phyloP scores from a whole-genome alignment of 2,888 invertebrate species.

The Sarcophaga rosellei region DNA sequence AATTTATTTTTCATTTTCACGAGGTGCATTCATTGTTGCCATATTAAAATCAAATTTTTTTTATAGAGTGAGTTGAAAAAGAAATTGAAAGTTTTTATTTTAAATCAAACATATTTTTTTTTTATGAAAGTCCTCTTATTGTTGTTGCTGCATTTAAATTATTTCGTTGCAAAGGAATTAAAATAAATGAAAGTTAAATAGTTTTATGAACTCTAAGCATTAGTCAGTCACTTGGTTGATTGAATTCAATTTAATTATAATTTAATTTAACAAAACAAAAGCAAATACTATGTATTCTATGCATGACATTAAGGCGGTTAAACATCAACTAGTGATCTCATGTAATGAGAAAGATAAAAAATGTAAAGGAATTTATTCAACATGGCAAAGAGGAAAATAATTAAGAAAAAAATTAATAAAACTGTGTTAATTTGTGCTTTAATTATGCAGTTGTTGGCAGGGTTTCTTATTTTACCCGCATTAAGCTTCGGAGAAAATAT shows the following conservation, averaged over 20 bases:
- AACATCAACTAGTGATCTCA: no score
- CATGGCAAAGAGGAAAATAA: no score
- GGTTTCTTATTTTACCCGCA: no score
- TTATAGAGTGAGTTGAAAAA: background rate
- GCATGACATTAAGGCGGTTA: no score
- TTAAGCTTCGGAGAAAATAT: no score
- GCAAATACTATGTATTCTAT: background rate
- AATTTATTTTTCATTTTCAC: background rate
- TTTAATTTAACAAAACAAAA: background rate
- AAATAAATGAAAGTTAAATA: background rate
- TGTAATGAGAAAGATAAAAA: no score
- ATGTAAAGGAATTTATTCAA: no score
- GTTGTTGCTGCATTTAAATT: background rate
- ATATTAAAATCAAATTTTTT: background rate
- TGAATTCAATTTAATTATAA: background rate
- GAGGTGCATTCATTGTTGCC: background rate
- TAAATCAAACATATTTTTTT: background rate
- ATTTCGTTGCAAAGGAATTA: background rate
- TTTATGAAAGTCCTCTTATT: background rate
- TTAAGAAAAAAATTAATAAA: no score
- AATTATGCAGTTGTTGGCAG: no score
- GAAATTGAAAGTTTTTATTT: background rate
- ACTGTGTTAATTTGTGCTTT: no score
- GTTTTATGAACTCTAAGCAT: background rate
- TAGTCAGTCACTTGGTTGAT: background rate